Evolutionary conservation across 2,888 invertebrate species (phyloP).

Genomic region (Stenotaenia linearis): DNA sequence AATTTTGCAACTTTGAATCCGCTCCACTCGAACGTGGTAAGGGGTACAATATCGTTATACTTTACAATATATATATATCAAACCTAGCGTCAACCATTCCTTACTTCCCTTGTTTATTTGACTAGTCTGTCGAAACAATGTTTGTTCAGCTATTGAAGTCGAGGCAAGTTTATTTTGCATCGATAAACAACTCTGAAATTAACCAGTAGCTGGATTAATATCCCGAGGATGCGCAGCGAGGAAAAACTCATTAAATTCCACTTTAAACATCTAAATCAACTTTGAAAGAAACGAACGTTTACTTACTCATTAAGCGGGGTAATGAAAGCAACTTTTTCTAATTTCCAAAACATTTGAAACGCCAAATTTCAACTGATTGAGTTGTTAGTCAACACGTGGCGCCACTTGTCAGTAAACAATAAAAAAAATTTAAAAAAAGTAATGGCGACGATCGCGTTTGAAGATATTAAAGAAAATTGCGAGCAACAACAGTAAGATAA

Average conservation of each 20-base stretch:
- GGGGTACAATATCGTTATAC: too few relatives aligned
- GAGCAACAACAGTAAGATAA: neutral
- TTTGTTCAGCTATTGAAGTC: neutral
- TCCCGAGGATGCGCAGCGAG: neutral
- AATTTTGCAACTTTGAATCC: too few relatives aligned
- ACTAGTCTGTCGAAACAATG: neutral
- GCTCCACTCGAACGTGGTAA: too few relatives aligned
- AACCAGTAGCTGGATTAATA: neutral
- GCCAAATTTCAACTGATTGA: neutral
- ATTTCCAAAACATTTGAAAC: neutral
- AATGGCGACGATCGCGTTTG: neutral
- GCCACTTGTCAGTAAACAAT: neutral
- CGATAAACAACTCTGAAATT: neutral
- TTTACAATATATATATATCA: too few relatives aligned
- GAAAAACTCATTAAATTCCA: neutral
- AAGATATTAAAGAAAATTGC: neutral
- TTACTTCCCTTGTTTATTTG: too few relatives aligned
- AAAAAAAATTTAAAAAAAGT: neutral
- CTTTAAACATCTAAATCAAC: too few relatives aligned
- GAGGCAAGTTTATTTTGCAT: neutral
- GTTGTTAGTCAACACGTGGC: neutral
- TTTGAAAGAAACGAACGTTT: too few relatives aligned
- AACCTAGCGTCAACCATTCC: too few relatives aligned
- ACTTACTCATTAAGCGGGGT: neutral
- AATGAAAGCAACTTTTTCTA: neutral